These are phyloP conservation scores for Trichopoda pennipes DNA, from an alignment of 2,888 invertebrate species.

Conservation along the genomic window DNA sequence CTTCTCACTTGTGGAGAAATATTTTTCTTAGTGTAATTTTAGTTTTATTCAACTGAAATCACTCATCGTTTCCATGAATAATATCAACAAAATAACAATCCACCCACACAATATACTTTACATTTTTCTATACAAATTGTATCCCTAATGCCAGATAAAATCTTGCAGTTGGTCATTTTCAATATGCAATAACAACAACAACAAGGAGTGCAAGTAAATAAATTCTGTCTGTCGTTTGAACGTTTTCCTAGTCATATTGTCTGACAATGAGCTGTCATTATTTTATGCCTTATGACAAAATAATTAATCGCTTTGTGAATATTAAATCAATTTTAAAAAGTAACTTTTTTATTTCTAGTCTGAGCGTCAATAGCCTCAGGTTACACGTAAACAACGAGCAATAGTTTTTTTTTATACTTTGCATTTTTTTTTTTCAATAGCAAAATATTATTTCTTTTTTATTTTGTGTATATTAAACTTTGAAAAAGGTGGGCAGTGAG, in stretches of 20 bases:
- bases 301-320: conserved; percentile 74
- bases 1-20: no score
- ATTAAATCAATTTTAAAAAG: conserved; percentile 70
- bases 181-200: conserved; percentile 28
- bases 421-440: conserved; percentile 40
- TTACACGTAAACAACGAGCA: conserved; percentile 46
- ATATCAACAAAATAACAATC: not conserved
- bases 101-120: conserved; percentile 46
- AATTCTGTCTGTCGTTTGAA: conserved; percentile 11
- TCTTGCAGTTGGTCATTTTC: conserved; percentile 56
- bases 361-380: conserved; percentile 63
- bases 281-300: conserved; percentile 71
- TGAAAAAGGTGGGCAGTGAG: conserved; percentile 52
- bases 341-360: conserved; percentile 55
- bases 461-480: conserved; percentile 36
- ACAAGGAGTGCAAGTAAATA: conserved; percentile 1
- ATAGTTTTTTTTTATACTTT: conserved; percentile 17
- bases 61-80: conserved; percentile 25
- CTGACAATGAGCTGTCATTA: conserved; percentile 66
- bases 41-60: conserved; percentile 22
- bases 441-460: conserved; percentile 41
- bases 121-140: conserved; percentile 39
- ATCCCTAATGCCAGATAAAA: conserved; percentile 50
- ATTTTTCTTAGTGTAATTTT: conserved; percentile 19
- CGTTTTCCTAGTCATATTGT: conserved; percentile 55